Evolutionary conservation across 2,797 vertebrate genomes (phyloP).

Genomic region (Platyrinchus mystaceus): DNA sequence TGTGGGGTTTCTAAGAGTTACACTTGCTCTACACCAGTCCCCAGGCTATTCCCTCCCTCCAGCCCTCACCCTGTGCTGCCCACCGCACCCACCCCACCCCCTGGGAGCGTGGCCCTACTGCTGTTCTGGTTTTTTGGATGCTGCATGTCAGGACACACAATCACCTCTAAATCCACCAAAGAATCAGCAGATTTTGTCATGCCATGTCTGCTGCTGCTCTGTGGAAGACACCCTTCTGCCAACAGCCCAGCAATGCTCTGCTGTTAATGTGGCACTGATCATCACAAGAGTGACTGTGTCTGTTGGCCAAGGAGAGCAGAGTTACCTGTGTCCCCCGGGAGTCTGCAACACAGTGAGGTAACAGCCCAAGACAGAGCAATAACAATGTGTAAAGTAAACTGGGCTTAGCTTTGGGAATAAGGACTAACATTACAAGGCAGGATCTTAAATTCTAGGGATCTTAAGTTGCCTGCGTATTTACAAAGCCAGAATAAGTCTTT

Average conservation of each 20-base stretch:
- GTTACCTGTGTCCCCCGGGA: neutral
- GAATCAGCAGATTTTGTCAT: neutral
- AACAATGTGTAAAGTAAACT: neutral
- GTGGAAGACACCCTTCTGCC: neutral
- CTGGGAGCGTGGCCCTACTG: neutral
- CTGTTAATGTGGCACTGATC: neutral
- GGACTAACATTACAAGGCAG: neutral
- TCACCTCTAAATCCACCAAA: neutral
- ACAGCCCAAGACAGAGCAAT: fast-evolving
- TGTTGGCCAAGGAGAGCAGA: neutral
- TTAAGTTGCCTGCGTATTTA: neutral
- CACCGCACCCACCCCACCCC: neutral
- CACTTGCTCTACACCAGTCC: neutral
- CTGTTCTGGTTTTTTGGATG: neutral
- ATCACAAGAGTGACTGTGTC: fast-evolving
- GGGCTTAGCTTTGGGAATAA: neutral
- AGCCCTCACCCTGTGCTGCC: neutral
- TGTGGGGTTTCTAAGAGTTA: neutral
- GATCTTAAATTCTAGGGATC: neutral
- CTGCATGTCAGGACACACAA: neutral
- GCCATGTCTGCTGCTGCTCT: neutral
- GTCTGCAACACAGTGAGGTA: neutral
- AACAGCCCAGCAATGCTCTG: neutral
- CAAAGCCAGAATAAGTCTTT: neutral
- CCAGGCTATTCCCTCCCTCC: neutral